Evolutionary conservation across 2,888 invertebrate species (phyloP).

Genomic region (Lasioglossum oenotherae): DNA sequence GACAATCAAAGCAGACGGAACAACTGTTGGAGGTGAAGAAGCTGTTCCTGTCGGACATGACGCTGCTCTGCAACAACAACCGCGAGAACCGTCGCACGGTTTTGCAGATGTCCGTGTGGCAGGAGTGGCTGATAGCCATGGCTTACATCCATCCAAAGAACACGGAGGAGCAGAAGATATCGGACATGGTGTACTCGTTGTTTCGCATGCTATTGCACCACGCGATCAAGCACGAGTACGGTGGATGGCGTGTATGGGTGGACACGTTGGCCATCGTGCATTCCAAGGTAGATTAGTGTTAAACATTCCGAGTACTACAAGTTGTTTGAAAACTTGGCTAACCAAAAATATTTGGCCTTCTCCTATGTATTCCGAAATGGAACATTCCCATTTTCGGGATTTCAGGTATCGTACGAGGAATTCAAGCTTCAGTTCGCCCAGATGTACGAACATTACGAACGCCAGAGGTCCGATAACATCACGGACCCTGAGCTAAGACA

Average conservation of each 20-base stretch:
- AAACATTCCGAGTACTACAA: too few species aligned
- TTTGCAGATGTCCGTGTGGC: conserved; percentile 99
- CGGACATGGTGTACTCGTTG: conserved; percentile 98
- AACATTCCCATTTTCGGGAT: conserved; percentile 34
- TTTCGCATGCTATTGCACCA: conserved; percentile 99
- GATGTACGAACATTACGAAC: conserved; percentile 98
- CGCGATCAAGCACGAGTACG: conserved; percentile 99
- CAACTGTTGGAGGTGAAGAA: conserved; percentile 97
- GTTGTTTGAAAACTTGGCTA: too few species aligned
- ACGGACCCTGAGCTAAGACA: conserved; percentile 97
- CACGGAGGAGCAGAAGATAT: conserved; percentile 97
- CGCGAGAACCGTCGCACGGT: conserved; percentile 98
- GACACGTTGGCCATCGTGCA: conserved; percentile 99
- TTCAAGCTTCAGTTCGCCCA: conserved; percentile 98
- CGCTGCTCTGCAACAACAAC: conserved; percentile 98
- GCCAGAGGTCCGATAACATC: conserved; percentile 96
- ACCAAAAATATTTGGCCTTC: too few species aligned
- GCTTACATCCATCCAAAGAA: conserved; percentile 99
- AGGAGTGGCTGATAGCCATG: conserved; percentile 99
- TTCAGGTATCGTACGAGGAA: conserved; percentile 97
- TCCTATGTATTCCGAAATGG: too few species aligned
- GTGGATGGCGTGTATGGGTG: conserved; percentile 99
- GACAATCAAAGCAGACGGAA: conserved; percentile 98
- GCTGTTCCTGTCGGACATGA: conserved; percentile 98
- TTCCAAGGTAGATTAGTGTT: conserved; percentile 91